Conservation (phyloP, 2,888 invertebrate genomes). For the Trichopoda pennipes region DNA sequence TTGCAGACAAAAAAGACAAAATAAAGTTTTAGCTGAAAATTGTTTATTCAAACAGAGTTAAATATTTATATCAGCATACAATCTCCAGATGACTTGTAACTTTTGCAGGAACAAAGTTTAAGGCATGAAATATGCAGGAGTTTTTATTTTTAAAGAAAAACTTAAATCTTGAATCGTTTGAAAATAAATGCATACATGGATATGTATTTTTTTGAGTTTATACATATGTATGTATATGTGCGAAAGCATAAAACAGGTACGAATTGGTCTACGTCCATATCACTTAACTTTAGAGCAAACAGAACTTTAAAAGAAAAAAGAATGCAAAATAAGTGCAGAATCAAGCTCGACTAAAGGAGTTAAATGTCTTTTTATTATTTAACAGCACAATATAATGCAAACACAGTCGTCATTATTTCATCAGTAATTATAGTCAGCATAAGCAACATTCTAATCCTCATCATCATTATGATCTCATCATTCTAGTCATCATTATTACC, state of each 20-base stretch:
- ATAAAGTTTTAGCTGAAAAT: too few species aligned
- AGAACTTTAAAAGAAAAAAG: slow-evolving; percentile 25
- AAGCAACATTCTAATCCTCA: slow-evolving; percentile 1
- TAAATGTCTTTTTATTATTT: slow-evolving; percentile 41
- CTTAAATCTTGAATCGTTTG: slow-evolving; percentile 3
- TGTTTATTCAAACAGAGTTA: too few species aligned
- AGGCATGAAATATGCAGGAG: slow-evolving; percentile 23
- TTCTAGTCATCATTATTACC: slow-evolving; percentile 33
- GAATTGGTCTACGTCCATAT: slow-evolving; percentile 20
- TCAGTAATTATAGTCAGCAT: slow-evolving; percentile 8
- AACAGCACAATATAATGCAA: slow-evolving; percentile 20
- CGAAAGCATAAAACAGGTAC: not conserved
- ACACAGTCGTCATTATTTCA: slow-evolving; percentile 36
- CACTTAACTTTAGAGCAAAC: slow-evolving; percentile 29
- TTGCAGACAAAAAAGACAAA: too few species aligned
- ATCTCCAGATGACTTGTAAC: too few species aligned
- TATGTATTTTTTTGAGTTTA: slow-evolving; percentile 28
- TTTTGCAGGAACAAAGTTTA: slow-evolving; percentile 36
- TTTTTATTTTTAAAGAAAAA: slow-evolving; percentile 18
- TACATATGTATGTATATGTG: not conserved
- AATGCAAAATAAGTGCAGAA: slow-evolving; percentile 19
- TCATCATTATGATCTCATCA: slow-evolving; percentile 29
- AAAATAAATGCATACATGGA: not conserved
- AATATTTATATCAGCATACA: too few species aligned
- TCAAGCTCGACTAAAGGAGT: slow-evolving; percentile 8